Percentiles rank a stretch among this genome's conserved stretches.
Evolutionary conservation across 2,113 vertebrate species (phyloP).

Genomic region (Agelaius phoeniceus): DNA sequence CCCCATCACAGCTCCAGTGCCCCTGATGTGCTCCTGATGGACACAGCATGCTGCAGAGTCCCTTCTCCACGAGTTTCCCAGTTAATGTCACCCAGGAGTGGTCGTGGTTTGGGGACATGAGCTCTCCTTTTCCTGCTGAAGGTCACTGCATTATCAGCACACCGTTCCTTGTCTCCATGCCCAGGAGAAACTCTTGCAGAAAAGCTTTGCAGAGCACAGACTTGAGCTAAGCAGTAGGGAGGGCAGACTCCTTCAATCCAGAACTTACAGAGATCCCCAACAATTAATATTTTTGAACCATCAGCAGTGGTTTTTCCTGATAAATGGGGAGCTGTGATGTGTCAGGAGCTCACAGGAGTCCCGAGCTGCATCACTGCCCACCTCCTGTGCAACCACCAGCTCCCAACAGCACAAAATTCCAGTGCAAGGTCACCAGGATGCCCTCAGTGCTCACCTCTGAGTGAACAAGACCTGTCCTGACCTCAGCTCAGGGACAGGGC

Average conservation of each 20-base stretch:
- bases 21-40: neutral
- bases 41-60: neutral
- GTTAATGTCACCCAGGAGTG: neutral
- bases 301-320: neutral
- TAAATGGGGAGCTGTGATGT: neutral
- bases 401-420: neutral
- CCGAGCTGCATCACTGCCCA: rapidly evolving
- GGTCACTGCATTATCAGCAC: neutral
- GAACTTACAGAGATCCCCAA: neutral
- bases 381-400: neutral
- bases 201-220: neutral
- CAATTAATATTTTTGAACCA: neutral
- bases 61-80: neutral
- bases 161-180: rapidly evolving
- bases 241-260: neutral
- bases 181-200: neutral
- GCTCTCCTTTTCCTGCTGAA: neutral
- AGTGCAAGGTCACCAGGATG: neutral
- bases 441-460: neutral
- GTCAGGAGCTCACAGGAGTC: neutral
- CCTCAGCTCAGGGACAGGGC: neutral
- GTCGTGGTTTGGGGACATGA: neutral
- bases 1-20: neutral
- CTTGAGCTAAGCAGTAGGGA: rapidly evolving
- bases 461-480: neutral